Percentiles rank a stretch among this genome's conserved stretches.
These are phyloP conservation scores for Mellilla xanthometata DNA, from an alignment of 2,888 invertebrate genomes.

Conservation along the genomic window DNA sequence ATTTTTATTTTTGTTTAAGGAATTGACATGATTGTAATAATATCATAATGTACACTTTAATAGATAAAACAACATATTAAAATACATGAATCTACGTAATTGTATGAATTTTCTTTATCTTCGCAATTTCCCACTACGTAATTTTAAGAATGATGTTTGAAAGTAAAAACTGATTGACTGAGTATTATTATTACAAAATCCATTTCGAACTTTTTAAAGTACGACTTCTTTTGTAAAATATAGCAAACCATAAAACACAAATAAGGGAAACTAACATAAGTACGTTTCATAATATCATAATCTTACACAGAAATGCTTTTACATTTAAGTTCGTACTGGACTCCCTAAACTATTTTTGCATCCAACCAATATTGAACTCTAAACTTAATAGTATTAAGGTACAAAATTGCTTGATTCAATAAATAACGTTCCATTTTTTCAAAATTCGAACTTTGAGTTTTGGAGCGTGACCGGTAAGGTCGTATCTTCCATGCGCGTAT, in stretches of 20 bases:
- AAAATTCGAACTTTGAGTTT: slow-evolving; percentile 11
- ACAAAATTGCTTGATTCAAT: neutral
- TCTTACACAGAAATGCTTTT: slow-evolving; percentile 81
- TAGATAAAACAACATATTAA: too few relatives aligned
- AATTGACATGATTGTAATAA: too few relatives aligned
- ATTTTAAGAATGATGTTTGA: too few relatives aligned
- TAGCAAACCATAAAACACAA: slow-evolving; percentile 48
- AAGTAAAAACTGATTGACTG: too few relatives aligned
- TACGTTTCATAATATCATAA: slow-evolving; percentile 72
- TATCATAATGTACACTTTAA: too few relatives aligned
- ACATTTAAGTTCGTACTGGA: slow-evolving; percentile 59
- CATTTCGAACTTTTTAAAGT: neutral
- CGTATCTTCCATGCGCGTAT: slow-evolving; percentile 13
- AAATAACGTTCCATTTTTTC: neutral
- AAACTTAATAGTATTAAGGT: neutral
- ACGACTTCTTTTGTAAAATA: slow-evolving; percentile 34
- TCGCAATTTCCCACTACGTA: too few relatives aligned
- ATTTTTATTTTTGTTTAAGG: too few relatives aligned
- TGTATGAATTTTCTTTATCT: too few relatives aligned
- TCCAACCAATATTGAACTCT: slow-evolving; percentile 35
- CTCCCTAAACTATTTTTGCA: slow-evolving; percentile 62
- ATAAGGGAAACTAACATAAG: slow-evolving; percentile 55
- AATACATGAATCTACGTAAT: too few relatives aligned
- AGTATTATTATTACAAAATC: too few relatives aligned
- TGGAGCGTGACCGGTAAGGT: slow-evolving; percentile 20